These are phyloP conservation scores for Rhinogobius similis DNA, from an alignment of 2,113 vertebrate genomes.

Conservation along the genomic window DNA sequence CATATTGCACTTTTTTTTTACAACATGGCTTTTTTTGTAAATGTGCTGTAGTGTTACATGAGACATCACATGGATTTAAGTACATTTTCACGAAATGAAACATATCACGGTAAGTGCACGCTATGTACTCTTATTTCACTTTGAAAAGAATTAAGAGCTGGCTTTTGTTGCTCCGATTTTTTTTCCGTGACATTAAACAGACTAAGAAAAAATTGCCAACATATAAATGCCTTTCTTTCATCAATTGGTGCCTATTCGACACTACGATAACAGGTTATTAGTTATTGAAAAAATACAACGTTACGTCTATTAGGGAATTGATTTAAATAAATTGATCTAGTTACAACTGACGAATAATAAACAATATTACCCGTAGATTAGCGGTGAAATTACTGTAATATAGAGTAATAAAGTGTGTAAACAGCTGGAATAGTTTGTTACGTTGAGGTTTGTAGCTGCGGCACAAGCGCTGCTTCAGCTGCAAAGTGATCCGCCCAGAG, in stretches of 20 bases:
- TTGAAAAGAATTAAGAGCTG: neutral
- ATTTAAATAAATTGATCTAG: neutral
- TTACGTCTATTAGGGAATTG: constrained; percentile 12
- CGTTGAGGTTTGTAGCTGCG: constrained; percentile 41
- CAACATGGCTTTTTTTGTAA: too few species aligned
- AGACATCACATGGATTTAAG: too few species aligned
- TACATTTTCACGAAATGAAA: too few species aligned
- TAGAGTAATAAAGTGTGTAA: constrained; percentile 22
- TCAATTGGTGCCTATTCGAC: constrained; percentile 22
- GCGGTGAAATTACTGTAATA: neutral
- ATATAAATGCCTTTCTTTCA: neutral
- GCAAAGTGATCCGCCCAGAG: constrained; percentile 67
- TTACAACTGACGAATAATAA: neutral
- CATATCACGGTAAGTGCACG: too few species aligned
- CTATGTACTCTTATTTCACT: neutral
- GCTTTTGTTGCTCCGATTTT: too few species aligned
- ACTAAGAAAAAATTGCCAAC: neutral
- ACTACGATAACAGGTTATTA: constrained; percentile 33
- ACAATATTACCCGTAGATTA: too few species aligned
- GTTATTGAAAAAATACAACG: constrained; percentile 12
- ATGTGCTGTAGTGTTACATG: too few species aligned
- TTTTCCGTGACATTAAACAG: neutral
- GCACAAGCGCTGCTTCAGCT: constrained; percentile 48
- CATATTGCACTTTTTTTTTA: too few species aligned
- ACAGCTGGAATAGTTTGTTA: constrained; percentile 55